Percentiles rank a stretch among this genome's conserved stretches.
These are phyloP conservation scores for Lissonota sp. DNA, from an alignment of 2,888 invertebrate species.

Conservation along the genomic window DNA sequence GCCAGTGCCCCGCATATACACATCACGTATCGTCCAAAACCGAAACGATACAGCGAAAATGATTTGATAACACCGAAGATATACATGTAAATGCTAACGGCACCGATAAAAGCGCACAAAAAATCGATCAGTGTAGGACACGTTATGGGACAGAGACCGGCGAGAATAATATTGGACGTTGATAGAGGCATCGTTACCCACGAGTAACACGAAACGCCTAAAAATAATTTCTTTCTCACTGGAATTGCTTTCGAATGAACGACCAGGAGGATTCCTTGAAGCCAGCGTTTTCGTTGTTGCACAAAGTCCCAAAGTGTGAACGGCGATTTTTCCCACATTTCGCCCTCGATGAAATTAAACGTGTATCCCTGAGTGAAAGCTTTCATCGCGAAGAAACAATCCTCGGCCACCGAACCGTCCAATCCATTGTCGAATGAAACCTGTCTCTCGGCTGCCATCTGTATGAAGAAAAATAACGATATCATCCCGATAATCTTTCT, in stretches of 20 bases:
- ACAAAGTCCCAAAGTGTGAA: slow-evolving; percentile 97
- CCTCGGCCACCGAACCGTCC: slow-evolving; percentile 99
- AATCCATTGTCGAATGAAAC: slow-evolving; percentile 98
- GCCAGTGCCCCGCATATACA: slow-evolving; percentile 94
- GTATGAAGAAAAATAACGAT: slow-evolving; percentile 74
- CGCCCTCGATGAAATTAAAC: slow-evolving; percentile 98
- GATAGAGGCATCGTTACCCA: slow-evolving; percentile 98
- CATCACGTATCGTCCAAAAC: slow-evolving; percentile 90
- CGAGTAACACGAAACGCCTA: slow-evolving; percentile 96
- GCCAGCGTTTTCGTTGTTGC: slow-evolving; percentile 98
- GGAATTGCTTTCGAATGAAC: slow-evolving; percentile 95
- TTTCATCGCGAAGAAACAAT: slow-evolving; percentile 98
- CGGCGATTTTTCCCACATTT: slow-evolving; percentile 99
- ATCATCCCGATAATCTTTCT: too few relatives aligned
- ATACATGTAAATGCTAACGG: slow-evolving; percentile 98
- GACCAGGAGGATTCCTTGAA: slow-evolving; percentile 95
- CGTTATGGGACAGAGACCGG: slow-evolving; percentile 93
- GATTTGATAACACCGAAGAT: slow-evolving; percentile 98
- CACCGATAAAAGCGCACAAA: slow-evolving; percentile 95
- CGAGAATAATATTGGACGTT: slow-evolving; percentile 94
- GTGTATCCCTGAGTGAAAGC: slow-evolving; percentile 95
- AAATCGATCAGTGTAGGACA: slow-evolving; percentile 94
- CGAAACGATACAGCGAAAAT: slow-evolving; percentile 95
- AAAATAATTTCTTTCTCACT: slow-evolving; percentile 90
- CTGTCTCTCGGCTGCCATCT: slow-evolving; percentile 95